These are phyloP conservation scores for Camelus bactrianus DNA, from an alignment of 2,113 vertebrate genomes.

Conservation along the genomic window DNA sequence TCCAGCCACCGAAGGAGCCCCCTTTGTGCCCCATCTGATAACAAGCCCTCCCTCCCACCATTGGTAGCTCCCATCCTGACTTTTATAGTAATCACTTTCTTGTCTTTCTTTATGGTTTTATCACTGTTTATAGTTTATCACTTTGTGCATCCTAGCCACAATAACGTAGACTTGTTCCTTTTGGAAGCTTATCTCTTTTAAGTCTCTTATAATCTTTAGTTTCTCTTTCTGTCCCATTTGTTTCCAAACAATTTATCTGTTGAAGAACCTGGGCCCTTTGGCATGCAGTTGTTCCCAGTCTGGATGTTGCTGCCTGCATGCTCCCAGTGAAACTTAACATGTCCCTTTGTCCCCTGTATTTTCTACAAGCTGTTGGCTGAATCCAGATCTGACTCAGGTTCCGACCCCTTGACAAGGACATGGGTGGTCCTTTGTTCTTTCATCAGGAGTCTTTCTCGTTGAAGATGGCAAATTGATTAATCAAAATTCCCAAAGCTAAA, in stretches of 20 bases:
- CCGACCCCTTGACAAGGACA: background rate
- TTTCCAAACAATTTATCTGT: background rate
- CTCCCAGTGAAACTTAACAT: background rate
- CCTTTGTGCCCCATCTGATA: background rate
- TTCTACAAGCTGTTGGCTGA: background rate
- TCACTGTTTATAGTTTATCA: no score
- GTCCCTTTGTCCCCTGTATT: background rate
- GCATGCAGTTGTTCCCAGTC: background rate
- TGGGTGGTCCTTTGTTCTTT: background rate
- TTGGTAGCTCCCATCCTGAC: background rate
- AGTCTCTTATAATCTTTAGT: background rate
- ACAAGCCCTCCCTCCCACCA: background rate
- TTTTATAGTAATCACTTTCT: background rate
- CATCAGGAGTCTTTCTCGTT: background rate
- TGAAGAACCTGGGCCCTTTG: background rate
- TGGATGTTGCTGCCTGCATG: background rate
- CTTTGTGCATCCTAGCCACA: background rate
- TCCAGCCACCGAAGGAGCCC: background rate
- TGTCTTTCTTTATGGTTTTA: background rate
- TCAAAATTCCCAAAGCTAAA: background rate
- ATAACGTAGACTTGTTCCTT: background rate
- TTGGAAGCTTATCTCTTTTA: background rate
- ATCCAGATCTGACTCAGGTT: background rate
- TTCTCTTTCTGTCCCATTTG: background rate
- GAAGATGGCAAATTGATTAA: background rate